A percentile compares a stretch with the other conserved stretches of the same genome.
Conservation (phyloP, 2,797 vertebrate genomes). For the Parambassis ranga region DNA sequence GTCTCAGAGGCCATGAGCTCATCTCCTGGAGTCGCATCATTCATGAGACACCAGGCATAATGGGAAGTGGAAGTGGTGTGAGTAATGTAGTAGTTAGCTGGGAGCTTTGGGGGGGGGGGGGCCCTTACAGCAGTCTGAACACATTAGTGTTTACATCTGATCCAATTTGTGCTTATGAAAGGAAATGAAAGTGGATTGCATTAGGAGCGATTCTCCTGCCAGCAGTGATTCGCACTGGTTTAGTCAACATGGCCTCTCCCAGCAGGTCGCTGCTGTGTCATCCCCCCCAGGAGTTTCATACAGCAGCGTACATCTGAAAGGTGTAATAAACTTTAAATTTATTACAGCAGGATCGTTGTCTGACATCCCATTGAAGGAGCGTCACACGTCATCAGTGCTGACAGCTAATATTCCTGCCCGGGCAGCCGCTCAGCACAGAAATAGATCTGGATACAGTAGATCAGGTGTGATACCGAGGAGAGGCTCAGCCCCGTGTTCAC, state of each 20-base stretch:
- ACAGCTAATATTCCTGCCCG: conserved; percentile 12
- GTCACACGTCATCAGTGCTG: conserved; percentile 23
- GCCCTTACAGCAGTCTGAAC: conserved; percentile 52
- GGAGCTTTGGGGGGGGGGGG: conserved; percentile 42
- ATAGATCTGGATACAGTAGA: conserved; percentile 45
- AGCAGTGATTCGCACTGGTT: conserved; percentile 54
- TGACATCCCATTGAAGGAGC: conserved; percentile 10
- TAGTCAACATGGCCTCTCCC: conserved; percentile 28
- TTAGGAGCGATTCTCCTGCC: conserved; percentile 52
- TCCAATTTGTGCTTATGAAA: conserved; percentile 64
- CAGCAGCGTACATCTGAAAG: neutral
- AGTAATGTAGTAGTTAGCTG: conserved; percentile 63
- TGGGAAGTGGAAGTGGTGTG: conserved; percentile 68
- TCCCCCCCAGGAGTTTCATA: conserved; percentile 1
- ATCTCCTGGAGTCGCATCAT: conserved; percentile 46
- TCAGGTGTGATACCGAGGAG: conserved; percentile 33
- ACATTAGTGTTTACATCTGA: conserved; percentile 61
- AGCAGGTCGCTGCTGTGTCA: conserved; percentile 23
- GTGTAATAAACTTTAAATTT: conserved; percentile 17
- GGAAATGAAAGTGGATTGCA: conserved; percentile 64
- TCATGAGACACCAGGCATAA: conserved; percentile 37
- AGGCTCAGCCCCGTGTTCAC: neutral
- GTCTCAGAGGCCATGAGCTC: conserved; percentile 66
- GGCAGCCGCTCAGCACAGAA: conserved; percentile 8
- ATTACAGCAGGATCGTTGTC: neutral